These are phyloP conservation scores for Leucoraja ocellata DNA, from an alignment of 2,797 vertebrate genomes.

Conservation along the genomic window DNA sequence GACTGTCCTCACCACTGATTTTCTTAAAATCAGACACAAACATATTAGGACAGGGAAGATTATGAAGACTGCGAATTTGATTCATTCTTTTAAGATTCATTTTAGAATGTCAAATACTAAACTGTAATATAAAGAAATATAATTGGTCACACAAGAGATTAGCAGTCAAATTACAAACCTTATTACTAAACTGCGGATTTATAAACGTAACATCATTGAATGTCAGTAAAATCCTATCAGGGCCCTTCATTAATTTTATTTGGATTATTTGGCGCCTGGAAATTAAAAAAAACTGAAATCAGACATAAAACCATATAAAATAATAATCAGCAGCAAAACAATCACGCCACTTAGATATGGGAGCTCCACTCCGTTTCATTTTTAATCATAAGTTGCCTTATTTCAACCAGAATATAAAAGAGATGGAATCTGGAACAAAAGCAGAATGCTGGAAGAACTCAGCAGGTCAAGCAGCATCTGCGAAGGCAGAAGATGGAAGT, in stretches of 20 bases:
- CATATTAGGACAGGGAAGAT: background rate
- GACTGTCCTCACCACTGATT: constrained; percentile 53
- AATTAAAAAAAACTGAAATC: background rate
- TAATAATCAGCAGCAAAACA: constrained; percentile 34
- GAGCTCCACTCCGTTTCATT: background rate
- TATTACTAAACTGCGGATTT: constrained; percentile 65
- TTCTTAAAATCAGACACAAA: constrained; percentile 50
- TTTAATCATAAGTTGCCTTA: too few species aligned
- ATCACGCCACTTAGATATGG: background rate
- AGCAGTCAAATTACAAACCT: constrained; percentile 48
- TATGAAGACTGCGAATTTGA: background rate
- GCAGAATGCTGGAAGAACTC: too few species aligned
- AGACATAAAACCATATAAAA: background rate
- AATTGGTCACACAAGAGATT: background rate
- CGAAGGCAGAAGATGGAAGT: too few species aligned
- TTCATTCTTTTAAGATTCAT: background rate
- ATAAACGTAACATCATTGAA: constrained; percentile 66
- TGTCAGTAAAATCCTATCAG: constrained; percentile 64
- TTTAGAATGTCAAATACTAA: background rate
- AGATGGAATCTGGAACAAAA: too few species aligned
- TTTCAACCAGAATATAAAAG: too few species aligned
- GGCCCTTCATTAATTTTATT: constrained; percentile 56
- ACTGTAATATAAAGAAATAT: background rate
- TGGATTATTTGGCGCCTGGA: constrained; percentile 57
- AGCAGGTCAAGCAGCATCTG: too few species aligned